phyloP scores from a whole-genome alignment of 2,797 vertebrate genomes.

The Anniella stebbinsi region DNA sequence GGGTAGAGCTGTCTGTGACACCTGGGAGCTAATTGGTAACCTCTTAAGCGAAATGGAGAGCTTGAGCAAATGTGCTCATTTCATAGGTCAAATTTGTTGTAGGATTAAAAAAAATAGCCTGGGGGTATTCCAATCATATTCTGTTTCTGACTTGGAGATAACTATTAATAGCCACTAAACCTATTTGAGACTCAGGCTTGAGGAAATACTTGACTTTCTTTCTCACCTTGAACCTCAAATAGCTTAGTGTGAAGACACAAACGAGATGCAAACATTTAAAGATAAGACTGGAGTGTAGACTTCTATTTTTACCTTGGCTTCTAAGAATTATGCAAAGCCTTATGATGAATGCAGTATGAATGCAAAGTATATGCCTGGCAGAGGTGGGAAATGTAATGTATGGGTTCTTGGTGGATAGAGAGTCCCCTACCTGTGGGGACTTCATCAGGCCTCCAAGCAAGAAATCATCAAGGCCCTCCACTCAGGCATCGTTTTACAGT shows the following conservation, averaged over 20 bases:
- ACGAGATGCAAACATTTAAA: background rate
- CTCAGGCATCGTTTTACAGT: background rate
- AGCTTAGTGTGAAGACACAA: background rate
- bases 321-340: background rate
- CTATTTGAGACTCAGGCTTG: background rate
- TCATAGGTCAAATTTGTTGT: background rate
- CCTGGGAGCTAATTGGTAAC: background rate
- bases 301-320: background rate
- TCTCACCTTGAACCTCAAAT: background rate
- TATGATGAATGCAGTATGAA: background rate
- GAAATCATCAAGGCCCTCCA: background rate
- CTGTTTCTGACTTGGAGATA: background rate
- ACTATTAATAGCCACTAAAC: background rate
- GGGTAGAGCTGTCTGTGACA: background rate
- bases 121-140: background rate
- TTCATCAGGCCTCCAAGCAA: background rate
- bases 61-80: background rate
- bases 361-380: background rate
- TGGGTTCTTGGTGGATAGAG: background rate
- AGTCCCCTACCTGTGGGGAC: too few relatives aligned
- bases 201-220: background rate
- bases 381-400: background rate
- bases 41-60: background rate
- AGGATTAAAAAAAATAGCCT: background rate
- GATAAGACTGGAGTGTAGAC: background rate